phyloP scores from a whole-genome alignment of 2,113 vertebrate genomes.

The Platichthys stellatus region DNA sequence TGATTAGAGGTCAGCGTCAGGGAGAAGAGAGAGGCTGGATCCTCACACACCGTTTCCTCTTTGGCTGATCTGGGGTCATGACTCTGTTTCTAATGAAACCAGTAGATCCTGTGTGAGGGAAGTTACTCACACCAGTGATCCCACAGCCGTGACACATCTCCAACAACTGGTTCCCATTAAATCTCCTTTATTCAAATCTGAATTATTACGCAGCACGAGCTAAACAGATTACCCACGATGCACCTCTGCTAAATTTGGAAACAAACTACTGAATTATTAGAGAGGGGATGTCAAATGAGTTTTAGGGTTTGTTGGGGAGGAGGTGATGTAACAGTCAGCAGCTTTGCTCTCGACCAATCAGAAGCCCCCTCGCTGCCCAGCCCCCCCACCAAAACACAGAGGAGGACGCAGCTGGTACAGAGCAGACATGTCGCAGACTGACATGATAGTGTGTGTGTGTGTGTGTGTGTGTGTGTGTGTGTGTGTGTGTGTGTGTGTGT shows the following conservation, averaged over 20 bases:
- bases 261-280: constrained; percentile 44
- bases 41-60: too few relatives aligned
- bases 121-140: too few relatives aligned
- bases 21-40: too few relatives aligned
- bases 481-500: background rate
- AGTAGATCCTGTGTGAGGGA: too few relatives aligned
- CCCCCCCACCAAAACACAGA: constrained; percentile 28
- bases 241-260: constrained; percentile 24
- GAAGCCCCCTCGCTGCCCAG: background rate
- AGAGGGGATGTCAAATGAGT: constrained; percentile 32
- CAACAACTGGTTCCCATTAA: too few relatives aligned
- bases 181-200: too few relatives aligned
- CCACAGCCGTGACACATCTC: too few relatives aligned
- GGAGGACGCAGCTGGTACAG: constrained; percentile 47
- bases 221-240: background rate
- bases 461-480: background rate
- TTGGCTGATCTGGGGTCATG: too few relatives aligned
- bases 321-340: constrained; percentile 71
- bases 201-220: background rate
- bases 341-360: constrained; percentile 68
- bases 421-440: constrained; percentile 20
- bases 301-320: constrained; percentile 54
- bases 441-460: constrained; percentile 2
- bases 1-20: too few relatives aligned
- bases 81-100: too few relatives aligned